These are phyloP conservation scores for Chironex yamaguchii DNA, from an alignment of 30 jellyfish, hydroid and myxozoan genomes.

Conservation along the genomic window DNA sequence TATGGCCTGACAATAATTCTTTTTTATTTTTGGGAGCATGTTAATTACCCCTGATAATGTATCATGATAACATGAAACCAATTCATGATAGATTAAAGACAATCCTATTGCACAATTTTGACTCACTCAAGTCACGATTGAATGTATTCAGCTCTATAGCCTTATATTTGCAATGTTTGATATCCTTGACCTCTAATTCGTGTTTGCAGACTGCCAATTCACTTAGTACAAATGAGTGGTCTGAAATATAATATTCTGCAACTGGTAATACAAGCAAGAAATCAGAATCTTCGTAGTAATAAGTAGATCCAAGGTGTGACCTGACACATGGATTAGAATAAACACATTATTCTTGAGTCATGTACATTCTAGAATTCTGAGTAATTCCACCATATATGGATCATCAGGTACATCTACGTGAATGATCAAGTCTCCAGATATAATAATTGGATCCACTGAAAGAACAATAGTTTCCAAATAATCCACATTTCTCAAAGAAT, in stretches of 20 bases:
- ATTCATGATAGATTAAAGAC: neutral
- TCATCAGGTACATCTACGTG: constrained; percentile 35
- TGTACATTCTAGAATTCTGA: constrained; percentile 5
- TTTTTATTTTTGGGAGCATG: constrained; percentile 1
- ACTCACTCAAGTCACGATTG: constrained; percentile 38
- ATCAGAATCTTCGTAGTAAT: constrained; percentile 47
- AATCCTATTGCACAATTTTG: neutral
- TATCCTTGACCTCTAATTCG: neutral
- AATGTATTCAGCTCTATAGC: constrained; percentile 27
- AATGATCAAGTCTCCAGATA: constrained; percentile 42
- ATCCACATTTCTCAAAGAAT: constrained; percentile 15
- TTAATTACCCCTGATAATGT: constrained; percentile 23
- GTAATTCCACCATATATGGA: constrained; percentile 8
- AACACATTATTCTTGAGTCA: constrained; percentile 26
- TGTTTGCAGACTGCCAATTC: neutral
- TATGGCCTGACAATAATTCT: constrained; percentile 41
- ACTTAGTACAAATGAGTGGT: neutral
- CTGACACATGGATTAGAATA: constrained; percentile 45
- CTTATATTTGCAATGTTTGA: constrained; percentile 13
- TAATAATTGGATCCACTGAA: constrained; percentile 8
- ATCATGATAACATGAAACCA: constrained; percentile 13
- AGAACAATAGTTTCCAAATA: constrained; percentile 28
- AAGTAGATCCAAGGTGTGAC: constrained; percentile 32
- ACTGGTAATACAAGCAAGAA: neutral
- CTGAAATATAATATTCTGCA: neutral